Evolutionary conservation across 2,888 invertebrate species (phyloP), one percentile per base, ranked within the genome.

Genomic region (Drosophila vallismaia): DNA sequence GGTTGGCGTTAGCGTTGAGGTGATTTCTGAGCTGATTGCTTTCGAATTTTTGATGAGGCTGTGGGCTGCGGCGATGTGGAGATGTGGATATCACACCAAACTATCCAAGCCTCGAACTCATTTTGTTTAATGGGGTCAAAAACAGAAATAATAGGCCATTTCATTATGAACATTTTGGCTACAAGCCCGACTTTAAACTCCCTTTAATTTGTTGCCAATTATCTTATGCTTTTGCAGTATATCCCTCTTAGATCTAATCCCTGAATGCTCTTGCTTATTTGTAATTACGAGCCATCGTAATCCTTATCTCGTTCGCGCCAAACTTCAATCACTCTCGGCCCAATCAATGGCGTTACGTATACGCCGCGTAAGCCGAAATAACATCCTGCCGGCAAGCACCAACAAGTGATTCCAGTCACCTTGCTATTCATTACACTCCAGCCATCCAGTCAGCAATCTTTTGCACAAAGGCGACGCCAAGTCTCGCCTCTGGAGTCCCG

Each of bases 311-410:
- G 31, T 55, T 64, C 14, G n/a, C 28, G 12, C 49, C 76, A 71
- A 77, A 75, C 75, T 68, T 28, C 50, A 77, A 19, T 19, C 10
- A 19, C 44, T 5, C 10, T 74, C 71, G 74, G 78, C 72, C 82
- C 82, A 86, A 83, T 83, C 82, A 81, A 87, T 87, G 79, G 42
- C 49, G 69, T 75, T 88, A 84, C 87, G 85, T 76, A 88, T 88
- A 86, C 81, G 86, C 74, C 74, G 71, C 79, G 71, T 85, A 72
- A 87, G 66, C 71, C 79, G 67, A 76, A 69, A 42, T 31, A 50
- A 71, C 52, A 48, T 62, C 76, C 74, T 60, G 85, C 72, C 81
- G 75, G 72, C 88, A 74, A 87, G 88, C 72, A 76, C 28, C 77
- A 84, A 59, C 62, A 44, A 58, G 42, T 63, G 60, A 45, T 46